Conservation (phyloP, 2,113 vertebrate genomes). For the Prolemur simus region DNA sequence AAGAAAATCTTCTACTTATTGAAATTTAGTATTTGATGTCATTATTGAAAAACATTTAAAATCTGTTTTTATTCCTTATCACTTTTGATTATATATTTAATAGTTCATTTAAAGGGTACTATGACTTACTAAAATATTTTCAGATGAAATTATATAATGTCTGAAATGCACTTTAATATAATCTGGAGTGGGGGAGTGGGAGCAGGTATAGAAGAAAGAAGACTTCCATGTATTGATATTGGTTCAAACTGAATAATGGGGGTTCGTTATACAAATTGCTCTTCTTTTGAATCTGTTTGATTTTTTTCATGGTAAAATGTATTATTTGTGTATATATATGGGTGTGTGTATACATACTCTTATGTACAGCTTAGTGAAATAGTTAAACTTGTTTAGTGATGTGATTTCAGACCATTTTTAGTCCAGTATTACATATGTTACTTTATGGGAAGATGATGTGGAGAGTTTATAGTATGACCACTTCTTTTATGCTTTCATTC, state of each 20-base stretch:
- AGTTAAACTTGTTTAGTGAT: slow-evolving; percentile 18
- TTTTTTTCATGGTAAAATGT: not conserved
- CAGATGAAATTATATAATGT: not conserved
- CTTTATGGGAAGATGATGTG: not conserved
- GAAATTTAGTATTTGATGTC: slow-evolving; percentile 94
- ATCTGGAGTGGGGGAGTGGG: not conserved
- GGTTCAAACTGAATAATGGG: not conserved
- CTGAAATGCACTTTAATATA: not conserved
- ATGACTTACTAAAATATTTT: slow-evolving; percentile 5
- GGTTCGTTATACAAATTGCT: not conserved
- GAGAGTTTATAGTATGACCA: not conserved
- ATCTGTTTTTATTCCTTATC: slow-evolving; percentile 68
- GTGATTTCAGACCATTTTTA: not conserved
- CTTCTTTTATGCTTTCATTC: not conserved
- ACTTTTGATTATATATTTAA: slow-evolving; percentile 39
- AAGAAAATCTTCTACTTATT: slow-evolving; percentile 92
- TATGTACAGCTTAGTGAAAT: slow-evolving; percentile 56
- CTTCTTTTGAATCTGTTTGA: not conserved
- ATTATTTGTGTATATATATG: no score
- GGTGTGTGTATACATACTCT: not conserved
- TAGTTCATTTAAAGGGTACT: slow-evolving; percentile 43
- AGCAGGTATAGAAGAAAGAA: not conserved
- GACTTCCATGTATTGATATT: not conserved
- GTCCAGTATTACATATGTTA: not conserved
- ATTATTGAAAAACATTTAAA: slow-evolving; percentile 93